Conservation (phyloP, 2,113 vertebrate genomes). For the Limnothrissa miodon region DNA sequence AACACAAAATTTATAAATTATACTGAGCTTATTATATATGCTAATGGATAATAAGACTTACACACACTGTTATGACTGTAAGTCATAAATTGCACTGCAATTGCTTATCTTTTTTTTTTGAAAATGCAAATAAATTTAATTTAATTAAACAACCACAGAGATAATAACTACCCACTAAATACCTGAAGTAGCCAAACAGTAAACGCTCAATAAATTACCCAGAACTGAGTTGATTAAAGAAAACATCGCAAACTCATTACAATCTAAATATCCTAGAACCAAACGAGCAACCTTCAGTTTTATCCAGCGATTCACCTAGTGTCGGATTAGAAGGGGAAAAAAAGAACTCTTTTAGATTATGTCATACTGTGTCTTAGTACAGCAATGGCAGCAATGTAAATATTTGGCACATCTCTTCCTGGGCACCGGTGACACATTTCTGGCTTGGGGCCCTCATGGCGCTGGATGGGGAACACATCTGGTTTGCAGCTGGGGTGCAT, state of each 20-base stretch:
- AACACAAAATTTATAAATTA: not conserved
- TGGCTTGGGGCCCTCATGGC: conserved; percentile 34
- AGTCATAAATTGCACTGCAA: not conserved
- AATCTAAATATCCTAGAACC: not conserved
- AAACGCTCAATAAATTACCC: not conserved
- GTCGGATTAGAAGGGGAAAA: not conserved
- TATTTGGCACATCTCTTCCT: conserved; percentile 13
- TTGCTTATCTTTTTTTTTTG: not conserved
- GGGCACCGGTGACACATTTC: conserved; percentile 37
- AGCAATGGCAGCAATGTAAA: conserved; percentile 7
- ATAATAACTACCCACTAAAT: not conserved
- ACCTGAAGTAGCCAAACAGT: not conserved
- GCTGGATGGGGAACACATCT: conserved; percentile 63
- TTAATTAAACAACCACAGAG: not conserved
- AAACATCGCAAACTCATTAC: not conserved
- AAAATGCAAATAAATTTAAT: not conserved
- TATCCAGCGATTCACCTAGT: not conserved
- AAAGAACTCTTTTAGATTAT: not conserved
- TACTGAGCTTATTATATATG: not conserved
- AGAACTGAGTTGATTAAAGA: not conserved
- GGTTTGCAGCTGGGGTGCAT: conserved; percentile 74
- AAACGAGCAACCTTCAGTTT: not conserved
- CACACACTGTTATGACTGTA: too few relatives aligned
- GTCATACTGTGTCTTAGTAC: not conserved
- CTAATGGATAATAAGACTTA: not conserved